Evolutionary conservation across 1,140 invertebrate species (phyloP), one percentile per base, ranked within the genome.

Genomic region (Diuraphis noxia): DNA sequence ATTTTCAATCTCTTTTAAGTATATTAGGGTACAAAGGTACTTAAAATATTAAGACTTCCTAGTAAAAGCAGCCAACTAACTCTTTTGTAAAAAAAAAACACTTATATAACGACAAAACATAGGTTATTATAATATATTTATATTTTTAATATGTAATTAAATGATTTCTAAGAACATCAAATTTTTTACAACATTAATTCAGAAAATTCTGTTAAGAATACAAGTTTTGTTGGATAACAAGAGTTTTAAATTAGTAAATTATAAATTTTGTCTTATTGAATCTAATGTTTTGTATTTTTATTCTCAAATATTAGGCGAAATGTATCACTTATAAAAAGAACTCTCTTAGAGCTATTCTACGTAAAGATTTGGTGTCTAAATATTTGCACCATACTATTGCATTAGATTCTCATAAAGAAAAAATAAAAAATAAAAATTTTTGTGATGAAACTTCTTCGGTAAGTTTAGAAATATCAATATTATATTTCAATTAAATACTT

Each of bases 381-480:
- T 97, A 97, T 94, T 94, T 97, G 0, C 97, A 97, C 93, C 96
- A 97, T 93, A 97, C 96, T 84, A 93, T 97, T 46, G 95, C 94
- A 0, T 94, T 94, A 79, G 93, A 94, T 36, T 72, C 34, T 19
- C 17, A 81, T 38, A 52, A 36, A 21, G 93, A 93, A 43, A 92
- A 94, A 90, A 34, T 46, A 21, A 72, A 41, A 43, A 25, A 34
- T 40, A n/a, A 2, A 40, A 7, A 13, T 34, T 25, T 46, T 40
- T 30, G 25, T 13, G 23, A 21, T 41, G 13, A 40, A 25, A 25
- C 38, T 77, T n/a, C 56, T 43, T 1, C 30, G 6, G 88, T 89
- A 89, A 77, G 88, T 63, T 72, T 87, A 10, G 9, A 87, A 87
- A 38, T 9, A 81, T 40, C 30, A 40, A 0, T 30, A 52, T 34